Base-by-base conservation (phyloP, 2,888 invertebrate genomes). In the Laspeyria flexula region DNA sequence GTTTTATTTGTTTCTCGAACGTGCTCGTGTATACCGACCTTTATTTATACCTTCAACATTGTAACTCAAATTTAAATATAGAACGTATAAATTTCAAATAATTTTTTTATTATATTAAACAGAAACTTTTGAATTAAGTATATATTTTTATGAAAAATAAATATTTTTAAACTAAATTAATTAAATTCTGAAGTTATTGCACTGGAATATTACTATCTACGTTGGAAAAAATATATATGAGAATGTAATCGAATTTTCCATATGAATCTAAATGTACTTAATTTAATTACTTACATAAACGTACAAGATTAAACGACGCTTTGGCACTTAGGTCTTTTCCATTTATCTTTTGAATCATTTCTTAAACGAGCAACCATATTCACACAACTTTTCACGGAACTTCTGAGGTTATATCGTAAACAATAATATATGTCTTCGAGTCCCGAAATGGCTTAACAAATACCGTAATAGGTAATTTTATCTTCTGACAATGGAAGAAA, bases 271-370 rank as follows among this genome's bases (percentile, higher is more conserved):
- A 18, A 67, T 65, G 56, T 71, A 73, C 56, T 68, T 68, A 67
- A 47, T 46, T 57, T 65, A 68, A 63, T 63, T 49, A 63, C 65
- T 65, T 68, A 68, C 59, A 56, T 52, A 65, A 67, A 65, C 67
- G 67, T 67, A 65, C 68, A 60, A 65, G 65, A 56, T 68, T 63
- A 73, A 75, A 77, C 75, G 72, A 83, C 78, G 76, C 76, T 88
- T 89, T 89, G 89, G 89, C 89, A 89, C 89, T 86, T 88, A 78
- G 81, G 85, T 85, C 79, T 76, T 81, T 72, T 60, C 56, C 55
- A 35, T 34, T 55, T 57, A 52, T 47, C 52, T 34, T 52, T 60
- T 47, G 48, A 62, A 25, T 57, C 58, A 63, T 55, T n/a, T 62
- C 55, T 43, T 57, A 55, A 52, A 55, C 60, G 47, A 60, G 54